phyloP scores from a whole-genome alignment of 2,797 vertebrate species.

The Emydoidea blandingii region DNA sequence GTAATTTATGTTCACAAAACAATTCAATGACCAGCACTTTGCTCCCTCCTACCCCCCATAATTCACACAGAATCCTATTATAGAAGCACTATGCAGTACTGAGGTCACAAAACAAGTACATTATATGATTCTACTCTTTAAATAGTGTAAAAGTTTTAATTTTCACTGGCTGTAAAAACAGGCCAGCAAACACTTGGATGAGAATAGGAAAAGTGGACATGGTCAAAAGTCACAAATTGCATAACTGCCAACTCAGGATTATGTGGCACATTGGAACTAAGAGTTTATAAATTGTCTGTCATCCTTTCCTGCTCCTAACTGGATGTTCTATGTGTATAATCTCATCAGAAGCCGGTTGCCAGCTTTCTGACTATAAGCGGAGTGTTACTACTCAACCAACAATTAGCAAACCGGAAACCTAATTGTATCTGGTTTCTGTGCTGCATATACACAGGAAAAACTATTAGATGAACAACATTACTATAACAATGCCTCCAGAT shows the following conservation, averaged over 20 bases:
- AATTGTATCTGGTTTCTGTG: neutral
- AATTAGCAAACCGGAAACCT: neutral
- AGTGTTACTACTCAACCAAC: neutral
- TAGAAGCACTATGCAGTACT: neutral
- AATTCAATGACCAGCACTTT: neutral
- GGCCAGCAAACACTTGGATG: neutral
- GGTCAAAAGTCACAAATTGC: neutral
- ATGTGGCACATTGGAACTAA: neutral
- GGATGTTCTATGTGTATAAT: neutral
- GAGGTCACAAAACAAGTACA: neutral
- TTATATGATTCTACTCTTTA: neutral
- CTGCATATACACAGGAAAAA: neutral
- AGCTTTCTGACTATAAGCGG: neutral
- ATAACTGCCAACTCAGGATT: neutral
- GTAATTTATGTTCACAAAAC: neutral
- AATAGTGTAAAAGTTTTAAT: neutral
- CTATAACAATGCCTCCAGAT: neutral
- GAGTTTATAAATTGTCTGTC: neutral
- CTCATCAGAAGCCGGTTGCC: neutral
- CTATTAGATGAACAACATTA: neutral
- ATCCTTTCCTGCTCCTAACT: neutral
- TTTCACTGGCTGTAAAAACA: neutral
- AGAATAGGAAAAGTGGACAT: neutral
- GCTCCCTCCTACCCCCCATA: neutral
- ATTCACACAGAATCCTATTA: neutral